Evolutionary conservation across 2,888 invertebrate genomes (phyloP).

Genomic region (Theretra japonica): DNA sequence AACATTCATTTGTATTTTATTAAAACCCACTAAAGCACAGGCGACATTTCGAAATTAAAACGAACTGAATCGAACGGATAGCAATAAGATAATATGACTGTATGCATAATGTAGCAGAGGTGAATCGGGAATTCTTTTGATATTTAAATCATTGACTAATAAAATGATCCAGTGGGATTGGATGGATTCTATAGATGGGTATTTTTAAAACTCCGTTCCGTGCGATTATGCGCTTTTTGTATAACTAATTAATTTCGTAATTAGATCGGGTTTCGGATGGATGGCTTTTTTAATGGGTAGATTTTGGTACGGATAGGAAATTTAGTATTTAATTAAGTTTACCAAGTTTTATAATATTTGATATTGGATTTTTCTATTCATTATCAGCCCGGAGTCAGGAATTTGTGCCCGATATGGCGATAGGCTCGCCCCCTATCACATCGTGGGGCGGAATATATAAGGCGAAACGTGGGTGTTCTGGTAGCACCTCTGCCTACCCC

Average conservation of each 20-base stretch:
- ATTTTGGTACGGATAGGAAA: not conserved
- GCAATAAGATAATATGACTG: conserved; percentile 35
- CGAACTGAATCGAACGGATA: conserved; percentile 28
- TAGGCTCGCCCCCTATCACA: no score
- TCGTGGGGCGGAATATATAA: no score
- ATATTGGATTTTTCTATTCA: no score
- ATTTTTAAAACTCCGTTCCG: not conserved
- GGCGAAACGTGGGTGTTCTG: no score
- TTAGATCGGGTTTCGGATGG: not conserved
- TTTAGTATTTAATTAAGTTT: not conserved
- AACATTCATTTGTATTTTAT: no score
- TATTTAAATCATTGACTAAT: conserved; percentile 68
- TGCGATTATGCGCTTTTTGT: not conserved
- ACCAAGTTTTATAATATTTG: no score
- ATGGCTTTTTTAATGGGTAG: not conserved
- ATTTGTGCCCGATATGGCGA: no score
- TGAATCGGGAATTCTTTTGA: conserved; percentile 65
- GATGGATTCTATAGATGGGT: not conserved
- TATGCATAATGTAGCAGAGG: conserved; percentile 45
- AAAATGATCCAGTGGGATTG: conserved; percentile 48
- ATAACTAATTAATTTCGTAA: not conserved
- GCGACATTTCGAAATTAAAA: conserved; percentile 18
- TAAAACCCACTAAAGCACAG: not conserved
- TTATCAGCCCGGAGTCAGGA: no score
- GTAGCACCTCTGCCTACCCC: no score